Conservation (phyloP, 2,888 invertebrate genomes). For the Drosophila nr. fundita region DNA sequence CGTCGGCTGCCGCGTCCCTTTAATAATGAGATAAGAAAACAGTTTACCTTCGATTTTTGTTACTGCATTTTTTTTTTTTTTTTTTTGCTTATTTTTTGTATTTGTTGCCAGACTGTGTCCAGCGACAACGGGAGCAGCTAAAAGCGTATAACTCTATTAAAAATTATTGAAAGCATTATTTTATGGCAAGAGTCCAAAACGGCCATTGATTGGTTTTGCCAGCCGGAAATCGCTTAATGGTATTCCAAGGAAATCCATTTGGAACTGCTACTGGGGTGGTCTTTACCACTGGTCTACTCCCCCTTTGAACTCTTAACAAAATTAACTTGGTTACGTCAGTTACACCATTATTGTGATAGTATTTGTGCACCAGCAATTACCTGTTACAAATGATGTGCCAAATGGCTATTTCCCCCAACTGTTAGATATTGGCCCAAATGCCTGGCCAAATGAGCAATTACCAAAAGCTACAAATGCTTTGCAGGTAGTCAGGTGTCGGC, state of each 20-base stretch:
- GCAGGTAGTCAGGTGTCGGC: conserved; percentile 62
- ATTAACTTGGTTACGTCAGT: conserved; percentile 47
- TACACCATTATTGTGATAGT: conserved; percentile 14
- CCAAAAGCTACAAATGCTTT: conserved; percentile 60
- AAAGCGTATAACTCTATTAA: conserved; percentile 71
- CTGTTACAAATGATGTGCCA: conserved; percentile 68
- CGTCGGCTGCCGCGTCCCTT: conserved; percentile 56
- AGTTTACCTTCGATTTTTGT: conserved; percentile 52
- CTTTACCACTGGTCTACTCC: not conserved
- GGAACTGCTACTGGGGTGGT: conserved; percentile 26
- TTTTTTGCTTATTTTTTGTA: not conserved
- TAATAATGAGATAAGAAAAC: conserved; percentile 75
- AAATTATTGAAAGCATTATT: conserved; percentile 61
- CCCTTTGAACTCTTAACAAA: not conserved
- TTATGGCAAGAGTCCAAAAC: conserved; percentile 34
- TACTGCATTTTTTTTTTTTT: conserved; percentile 14
- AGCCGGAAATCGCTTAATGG: conserved; percentile 64
- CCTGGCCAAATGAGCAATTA: conserved; percentile 61
- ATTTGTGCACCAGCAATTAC: conserved; percentile 39
- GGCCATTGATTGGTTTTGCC: conserved; percentile 56
- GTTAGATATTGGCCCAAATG: conserved; percentile 20
- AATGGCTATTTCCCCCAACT: conserved; percentile 6
- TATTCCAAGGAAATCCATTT: conserved; percentile 50
- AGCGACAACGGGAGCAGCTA: conserved; percentile 36
- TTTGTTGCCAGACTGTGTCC: conserved; percentile 2